A percentile compares a stretch with the other conserved stretches of the same genome.
These are phyloP conservation scores for Bedellia somnulentella DNA, from an alignment of 2,888 invertebrate species.

Conservation along the genomic window DNA sequence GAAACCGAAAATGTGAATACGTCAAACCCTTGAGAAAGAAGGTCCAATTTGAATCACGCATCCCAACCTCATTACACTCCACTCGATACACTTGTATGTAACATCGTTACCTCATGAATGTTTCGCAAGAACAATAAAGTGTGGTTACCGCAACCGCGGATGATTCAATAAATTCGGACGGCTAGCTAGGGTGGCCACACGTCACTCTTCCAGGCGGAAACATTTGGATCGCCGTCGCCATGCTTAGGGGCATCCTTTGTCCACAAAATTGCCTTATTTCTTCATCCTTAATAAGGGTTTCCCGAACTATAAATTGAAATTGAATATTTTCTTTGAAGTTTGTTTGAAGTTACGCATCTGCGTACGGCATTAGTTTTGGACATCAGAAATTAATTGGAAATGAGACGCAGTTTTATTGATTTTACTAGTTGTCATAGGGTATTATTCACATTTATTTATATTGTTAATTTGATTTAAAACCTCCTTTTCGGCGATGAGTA, in stretches of 20 bases:
- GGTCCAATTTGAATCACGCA: not conserved
- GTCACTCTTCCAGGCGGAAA: constrained; percentile 36
- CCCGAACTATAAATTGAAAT: constrained; percentile 51
- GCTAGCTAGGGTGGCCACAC: constrained; percentile 20
- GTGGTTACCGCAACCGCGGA: constrained; percentile 36
- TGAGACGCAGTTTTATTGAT: no score
- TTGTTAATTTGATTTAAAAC: no score
- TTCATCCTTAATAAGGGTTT: constrained; percentile 45
- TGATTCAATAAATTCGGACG: constrained; percentile 52
- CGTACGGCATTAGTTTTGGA: not conserved
- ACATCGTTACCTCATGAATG: constrained; percentile 43
- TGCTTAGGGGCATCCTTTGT: constrained; percentile 42
- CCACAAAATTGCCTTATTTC: constrained; percentile 53
- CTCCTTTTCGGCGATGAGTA: no score
- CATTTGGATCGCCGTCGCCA: constrained; percentile 47
- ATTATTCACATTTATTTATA: no score
- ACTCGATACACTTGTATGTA: constrained; percentile 11
- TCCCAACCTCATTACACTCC: constrained; percentile 1
- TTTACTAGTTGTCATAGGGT: no score
- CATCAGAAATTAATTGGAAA: no score
- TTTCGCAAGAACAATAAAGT: constrained; percentile 38
- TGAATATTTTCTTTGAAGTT: constrained; percentile 31
- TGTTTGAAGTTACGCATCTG: constrained; percentile 29
- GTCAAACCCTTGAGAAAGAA: no score
- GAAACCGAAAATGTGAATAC: no score